These are phyloP conservation scores for Calosoma granatense DNA, from an alignment of 1,140 invertebrate species.

Conservation along the genomic window DNA sequence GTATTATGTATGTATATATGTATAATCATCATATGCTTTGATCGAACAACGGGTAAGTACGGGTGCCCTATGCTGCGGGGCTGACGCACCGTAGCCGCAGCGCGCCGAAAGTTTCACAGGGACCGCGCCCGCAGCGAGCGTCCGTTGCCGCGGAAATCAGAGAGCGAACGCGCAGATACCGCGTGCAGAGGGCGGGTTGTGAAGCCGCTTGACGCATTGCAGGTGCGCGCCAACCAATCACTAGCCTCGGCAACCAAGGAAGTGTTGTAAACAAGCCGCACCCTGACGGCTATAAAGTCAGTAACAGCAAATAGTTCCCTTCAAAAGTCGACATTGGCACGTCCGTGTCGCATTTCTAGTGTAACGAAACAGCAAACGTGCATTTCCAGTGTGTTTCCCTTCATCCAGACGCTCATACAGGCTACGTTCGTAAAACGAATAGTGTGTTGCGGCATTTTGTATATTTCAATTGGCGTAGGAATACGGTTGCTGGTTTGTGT, in stretches of 20 bases:
- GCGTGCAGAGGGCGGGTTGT: conserved; percentile 23
- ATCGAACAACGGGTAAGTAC: too few species aligned
- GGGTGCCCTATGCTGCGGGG: too few species aligned
- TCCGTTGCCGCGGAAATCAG: neutral
- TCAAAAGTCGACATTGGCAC: conserved; percentile 17
- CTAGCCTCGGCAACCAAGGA: conserved; percentile 34
- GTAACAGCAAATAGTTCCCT: conserved; percentile 21
- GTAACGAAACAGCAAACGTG: too few species aligned
- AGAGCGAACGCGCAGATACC: conserved; percentile 24
- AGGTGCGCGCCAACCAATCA: conserved; percentile 66
- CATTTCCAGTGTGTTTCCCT: too few species aligned
- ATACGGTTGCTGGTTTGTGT: conserved; percentile 31
- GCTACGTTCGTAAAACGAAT: too few species aligned
- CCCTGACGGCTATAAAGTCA: conserved; percentile 45
- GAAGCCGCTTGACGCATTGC: conserved; percentile 62
- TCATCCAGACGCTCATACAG: too few species aligned
- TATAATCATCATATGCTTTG: too few species aligned
- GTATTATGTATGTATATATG: too few species aligned
- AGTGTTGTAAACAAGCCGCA: conserved; percentile 53
- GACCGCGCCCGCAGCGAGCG: conserved; percentile 7
- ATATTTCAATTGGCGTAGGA: conserved; percentile 22
- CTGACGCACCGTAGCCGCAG: neutral
- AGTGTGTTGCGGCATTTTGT: neutral
- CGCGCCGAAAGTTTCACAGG: neutral
- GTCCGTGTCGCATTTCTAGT: conserved; percentile 9